Base-by-base conservation (phyloP, 2,888 invertebrate species). In the Oligia latruncula region DNA sequence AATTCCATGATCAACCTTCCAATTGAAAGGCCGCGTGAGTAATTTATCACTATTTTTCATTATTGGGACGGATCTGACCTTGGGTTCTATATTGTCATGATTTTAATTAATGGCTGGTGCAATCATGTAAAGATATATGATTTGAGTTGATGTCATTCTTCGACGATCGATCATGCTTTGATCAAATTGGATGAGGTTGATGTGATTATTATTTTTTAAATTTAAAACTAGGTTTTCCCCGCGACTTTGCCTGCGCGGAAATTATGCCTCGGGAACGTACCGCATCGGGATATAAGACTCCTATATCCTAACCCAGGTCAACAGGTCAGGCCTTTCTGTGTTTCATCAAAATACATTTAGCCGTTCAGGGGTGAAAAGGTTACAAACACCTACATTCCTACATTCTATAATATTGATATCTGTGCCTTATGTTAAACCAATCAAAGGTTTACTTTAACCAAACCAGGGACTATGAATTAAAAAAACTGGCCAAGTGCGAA, bases 61-160 rank as follows among this genome's bases (percentile, higher is more conserved):
- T 84, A 65, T 52, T 55, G 60, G 62, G 4, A 15, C 46, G 29
- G 40, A 65, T 46, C 29, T 73, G 29, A 62, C 72, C 86, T 49
- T 49, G 60, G 15, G 4, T 20, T 3, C 46, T 60, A 80, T 66
- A 65, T 70, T 70, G 65, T 85, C 58, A 55, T 55, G 68, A 55
- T 64, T 85, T 74, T 71, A 81, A 85, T 76, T 65, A 70, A 81
- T 81, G 64, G 35, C 62, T 64, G 2, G 2, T 60, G 60, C 13
- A 29, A 73, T 75, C 13, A 29, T 49, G 20, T 23, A 9, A 70
- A 64, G 17, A 40, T 40, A 4, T 65, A 40, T 40, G 13, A 43
- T 40, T 23, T 65, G 23, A 40, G 23, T 65, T 23, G 40, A 65
- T 20, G 2, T 65, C 40, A 40, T 65, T 40, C 11, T 65, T 65